These are phyloP conservation scores for Thalassarche chlororhynchos DNA, from an alignment of 2,113 vertebrate genomes.

Conservation along the genomic window DNA sequence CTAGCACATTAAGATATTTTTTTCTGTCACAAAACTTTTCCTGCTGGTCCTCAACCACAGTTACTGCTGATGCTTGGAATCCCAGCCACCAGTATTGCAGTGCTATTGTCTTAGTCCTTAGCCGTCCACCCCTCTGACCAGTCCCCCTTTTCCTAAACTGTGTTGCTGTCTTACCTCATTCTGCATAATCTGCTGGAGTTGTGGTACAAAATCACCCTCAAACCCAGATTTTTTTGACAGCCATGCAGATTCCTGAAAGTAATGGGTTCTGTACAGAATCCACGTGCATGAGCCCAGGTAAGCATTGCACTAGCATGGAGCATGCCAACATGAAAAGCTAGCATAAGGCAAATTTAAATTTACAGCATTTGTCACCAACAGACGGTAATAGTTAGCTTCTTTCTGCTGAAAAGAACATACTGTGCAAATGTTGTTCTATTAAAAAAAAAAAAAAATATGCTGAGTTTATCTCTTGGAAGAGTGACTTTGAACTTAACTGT, in stretches of 20 bases:
- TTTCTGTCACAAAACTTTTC: neutral
- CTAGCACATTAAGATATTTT: neutral
- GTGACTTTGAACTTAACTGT: neutral
- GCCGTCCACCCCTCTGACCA: neutral
- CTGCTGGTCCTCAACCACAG: neutral
- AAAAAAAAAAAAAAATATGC: neutral
- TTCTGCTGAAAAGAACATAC: neutral
- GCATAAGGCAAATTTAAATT: neutral
- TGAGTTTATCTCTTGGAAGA: neutral
- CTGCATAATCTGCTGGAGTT: neutral
- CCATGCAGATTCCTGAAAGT: neutral
- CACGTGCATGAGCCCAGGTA: accelerated
- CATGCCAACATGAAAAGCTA: neutral
- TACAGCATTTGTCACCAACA: neutral
- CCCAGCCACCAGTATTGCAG: neutral
- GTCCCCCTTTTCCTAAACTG: neutral
- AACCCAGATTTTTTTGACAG: neutral
- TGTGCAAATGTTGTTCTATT: neutral
- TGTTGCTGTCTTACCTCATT: neutral
- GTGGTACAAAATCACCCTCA: neutral
- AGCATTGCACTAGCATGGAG: accelerated
- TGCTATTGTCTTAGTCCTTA: neutral
- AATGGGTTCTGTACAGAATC: neutral
- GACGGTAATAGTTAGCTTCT: neutral
- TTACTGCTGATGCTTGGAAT: neutral